phyloP scores from a whole-genome alignment of 2,888 invertebrate genomes.

The Toxonevra muliebris region DNA sequence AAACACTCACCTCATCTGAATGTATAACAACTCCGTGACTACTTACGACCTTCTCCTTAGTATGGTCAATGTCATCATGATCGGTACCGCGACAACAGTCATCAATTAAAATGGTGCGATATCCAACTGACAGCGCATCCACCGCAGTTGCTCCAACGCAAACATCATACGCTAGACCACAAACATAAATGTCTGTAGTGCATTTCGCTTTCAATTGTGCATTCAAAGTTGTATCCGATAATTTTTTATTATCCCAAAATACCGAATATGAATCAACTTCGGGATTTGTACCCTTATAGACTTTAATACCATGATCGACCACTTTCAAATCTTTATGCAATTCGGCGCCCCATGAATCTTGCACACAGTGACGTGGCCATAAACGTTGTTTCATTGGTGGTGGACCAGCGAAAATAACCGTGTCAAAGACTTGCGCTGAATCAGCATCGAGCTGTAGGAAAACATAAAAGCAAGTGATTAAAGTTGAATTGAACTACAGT shows the following conservation, averaged over 20 bases:
- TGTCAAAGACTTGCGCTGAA: conserved; percentile 85
- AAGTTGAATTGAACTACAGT: conserved; percentile 1
- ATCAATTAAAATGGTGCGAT: conserved; percentile 87
- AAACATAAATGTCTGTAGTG: conserved; percentile 92
- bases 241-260: conserved; percentile 97
- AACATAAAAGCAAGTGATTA: neutral
- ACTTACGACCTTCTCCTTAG: conserved; percentile 77
- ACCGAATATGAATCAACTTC: conserved; percentile 98
- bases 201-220: conserved; percentile 80
- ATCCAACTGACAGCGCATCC: conserved; percentile 90
- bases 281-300: conserved; percentile 92
- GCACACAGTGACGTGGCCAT: conserved; percentile 97
- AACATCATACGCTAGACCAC: conserved; percentile 94
- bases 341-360: conserved; percentile 94
- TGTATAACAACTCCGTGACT: conserved; percentile 84
- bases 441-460: conserved; percentile 73
- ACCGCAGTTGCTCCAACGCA: conserved; percentile 93
- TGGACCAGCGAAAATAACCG: conserved; percentile 90
- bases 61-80: conserved; percentile 83
- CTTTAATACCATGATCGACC: conserved; percentile 78
- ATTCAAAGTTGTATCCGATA: conserved; percentile 85
- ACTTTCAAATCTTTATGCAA: conserved; percentile 88
- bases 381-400: conserved; percentile 87
- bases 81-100: conserved; percentile 92
- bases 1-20: conserved; percentile 73